Percentiles rank a stretch among this genome's conserved stretches.
These are phyloP conservation scores for Pipistrellus pygmaeus DNA, from an alignment of 2,797 vertebrate genomes.

Conservation along the genomic window DNA sequence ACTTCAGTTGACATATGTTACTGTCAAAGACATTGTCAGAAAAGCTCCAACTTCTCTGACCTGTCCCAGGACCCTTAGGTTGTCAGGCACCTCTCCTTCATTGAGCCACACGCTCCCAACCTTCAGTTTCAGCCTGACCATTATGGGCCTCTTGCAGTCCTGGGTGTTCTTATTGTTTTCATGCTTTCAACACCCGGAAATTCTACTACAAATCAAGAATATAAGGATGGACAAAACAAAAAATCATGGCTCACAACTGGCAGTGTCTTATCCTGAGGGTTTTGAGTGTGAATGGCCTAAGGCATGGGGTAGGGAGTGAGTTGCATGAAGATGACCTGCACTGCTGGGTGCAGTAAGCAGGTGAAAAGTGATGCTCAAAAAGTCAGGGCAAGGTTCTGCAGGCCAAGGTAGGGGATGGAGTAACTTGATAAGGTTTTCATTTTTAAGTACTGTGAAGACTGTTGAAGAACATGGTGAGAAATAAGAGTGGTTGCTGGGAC, in stretches of 20 bases:
- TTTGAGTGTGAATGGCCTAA: background rate
- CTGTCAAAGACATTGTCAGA: background rate
- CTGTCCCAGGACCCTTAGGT: background rate
- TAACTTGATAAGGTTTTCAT: too few relatives aligned
- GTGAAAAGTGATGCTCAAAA: rapidly evolving
- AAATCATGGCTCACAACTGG: background rate
- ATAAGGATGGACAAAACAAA: background rate
- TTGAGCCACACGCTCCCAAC: background rate
- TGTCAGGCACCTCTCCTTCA: rapidly evolving
- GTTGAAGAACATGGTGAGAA: rapidly evolving
- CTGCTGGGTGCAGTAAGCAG: rapidly evolving
- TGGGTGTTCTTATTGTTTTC: rapidly evolving
- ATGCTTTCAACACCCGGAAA: rapidly evolving
- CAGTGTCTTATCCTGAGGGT: background rate
- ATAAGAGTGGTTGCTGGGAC: background rate
- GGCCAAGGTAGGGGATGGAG: background rate
- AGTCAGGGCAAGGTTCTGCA: rapidly evolving
- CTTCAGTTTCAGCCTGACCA: rapidly evolving
- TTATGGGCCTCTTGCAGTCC: rapidly evolving
- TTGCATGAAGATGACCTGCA: background rate
- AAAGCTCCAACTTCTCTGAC: background rate
- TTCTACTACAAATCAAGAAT: too few relatives aligned
- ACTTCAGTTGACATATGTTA: rapidly evolving
- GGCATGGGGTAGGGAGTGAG: rapidly evolving
- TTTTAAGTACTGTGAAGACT: background rate